phyloP scores from a whole-genome alignment of 1,140 invertebrate species.

The Saxidomus purpurata region DNA sequence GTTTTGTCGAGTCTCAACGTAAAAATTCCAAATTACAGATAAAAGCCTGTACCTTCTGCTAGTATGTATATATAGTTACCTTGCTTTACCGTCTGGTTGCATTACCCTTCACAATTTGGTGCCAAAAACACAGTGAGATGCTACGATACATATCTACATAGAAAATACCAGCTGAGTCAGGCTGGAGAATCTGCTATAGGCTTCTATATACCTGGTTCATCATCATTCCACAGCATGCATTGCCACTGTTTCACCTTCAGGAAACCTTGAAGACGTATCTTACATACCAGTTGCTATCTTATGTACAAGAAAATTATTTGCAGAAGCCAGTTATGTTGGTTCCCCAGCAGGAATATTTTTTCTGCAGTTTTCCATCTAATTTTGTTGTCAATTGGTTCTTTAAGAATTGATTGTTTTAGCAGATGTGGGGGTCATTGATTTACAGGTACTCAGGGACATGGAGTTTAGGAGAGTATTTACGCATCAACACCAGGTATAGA shows the following conservation, averaged over 20 bases:
- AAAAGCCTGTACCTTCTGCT: background rate
- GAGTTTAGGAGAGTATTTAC: too few species aligned
- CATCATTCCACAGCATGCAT: too few species aligned
- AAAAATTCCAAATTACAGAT: background rate
- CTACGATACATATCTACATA: background rate
- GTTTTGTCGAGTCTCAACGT: background rate
- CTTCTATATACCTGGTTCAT: background rate
- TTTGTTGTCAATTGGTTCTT: too few species aligned
- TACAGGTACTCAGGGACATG: too few species aligned
- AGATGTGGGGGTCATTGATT: too few species aligned
- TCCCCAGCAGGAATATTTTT: too few species aligned
- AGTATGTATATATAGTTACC: background rate
- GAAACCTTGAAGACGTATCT: background rate
- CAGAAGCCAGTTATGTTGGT: too few species aligned
- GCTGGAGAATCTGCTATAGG: background rate
- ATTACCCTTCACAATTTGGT: background rate
- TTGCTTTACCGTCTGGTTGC: background rate
- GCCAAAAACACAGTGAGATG: background rate
- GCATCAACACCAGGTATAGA: too few species aligned
- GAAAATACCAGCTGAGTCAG: background rate
- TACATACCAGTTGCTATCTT: background rate
- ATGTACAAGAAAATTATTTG: too few species aligned
- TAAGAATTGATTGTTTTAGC: too few species aligned
- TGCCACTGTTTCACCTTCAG: slow-evolving; percentile 3
- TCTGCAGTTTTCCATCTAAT: too few species aligned